Evolutionary conservation across 2,113 vertebrate species (phyloP), one percentile per base, ranked within the genome.

Genomic region (Indri indri): DNA sequence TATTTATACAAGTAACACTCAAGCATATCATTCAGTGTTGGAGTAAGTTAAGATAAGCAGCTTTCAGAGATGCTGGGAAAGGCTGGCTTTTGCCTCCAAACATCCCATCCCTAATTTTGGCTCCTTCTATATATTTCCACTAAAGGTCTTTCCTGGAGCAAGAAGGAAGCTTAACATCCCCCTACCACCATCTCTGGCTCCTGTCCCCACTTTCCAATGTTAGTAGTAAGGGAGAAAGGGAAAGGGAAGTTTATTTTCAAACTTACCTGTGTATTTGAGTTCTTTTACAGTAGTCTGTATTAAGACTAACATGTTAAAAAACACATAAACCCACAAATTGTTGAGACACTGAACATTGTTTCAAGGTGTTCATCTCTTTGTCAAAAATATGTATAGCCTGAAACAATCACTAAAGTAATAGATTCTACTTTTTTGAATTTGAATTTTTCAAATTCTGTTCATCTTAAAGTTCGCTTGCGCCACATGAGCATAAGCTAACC

Each of bases 401-500:
- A 88, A 95, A 85, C 8, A 63, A 76, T 94, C 79, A 77, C 79
- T 27, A 32, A 86, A 70, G 34, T 85, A 79, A 50, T 45, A 90
- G 70, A 45, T 66, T 66, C 34, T n/a, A 66, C 27, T 52, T 88
- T 74, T 40, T 52, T 8, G 89, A 94, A 47, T 65, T n/a, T 42
- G 40, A 40, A 37, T 86, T 95, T 97, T 94, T 54, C 22, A 94
- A 92, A 91, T 83, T 95, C 45, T 80, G 4, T 47, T 37, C 2
- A 4, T n/a, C 22, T 86, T 81, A 47, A 79, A 57, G 52, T 57
- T 90, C 17, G 7, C 50, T 93, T 88, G 10, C 81, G n/a, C 47
- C 81, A 80, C 42, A 40, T 8, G 14, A n/a, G 32, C 47, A 34
- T 12, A 88, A 45, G 37, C 17, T 83, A 83, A 76, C 12, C 22